Percentiles rank a stretch among this genome's conserved stretches.
These are phyloP conservation scores for Archilochus colubris DNA, from an alignment of 2,113 vertebrate genomes.

Conservation along the genomic window DNA sequence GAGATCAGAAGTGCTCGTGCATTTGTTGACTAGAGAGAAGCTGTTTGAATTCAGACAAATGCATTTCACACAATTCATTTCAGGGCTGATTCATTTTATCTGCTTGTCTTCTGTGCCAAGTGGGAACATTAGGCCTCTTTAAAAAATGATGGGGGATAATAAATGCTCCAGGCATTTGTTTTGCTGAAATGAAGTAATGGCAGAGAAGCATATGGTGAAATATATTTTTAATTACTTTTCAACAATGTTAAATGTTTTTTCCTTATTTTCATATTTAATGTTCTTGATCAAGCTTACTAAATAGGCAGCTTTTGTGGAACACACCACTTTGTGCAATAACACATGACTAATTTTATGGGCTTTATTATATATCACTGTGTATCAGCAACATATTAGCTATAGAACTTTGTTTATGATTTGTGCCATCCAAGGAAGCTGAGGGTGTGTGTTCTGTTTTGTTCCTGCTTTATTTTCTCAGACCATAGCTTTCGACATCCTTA, in stretches of 20 bases:
- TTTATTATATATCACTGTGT: constrained; percentile 48
- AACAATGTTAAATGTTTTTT: constrained; percentile 77
- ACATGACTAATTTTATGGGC: constrained; percentile 75
- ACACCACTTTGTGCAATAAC: constrained; percentile 67
- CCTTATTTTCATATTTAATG: constrained; percentile 79
- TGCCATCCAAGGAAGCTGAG: constrained; percentile 18
- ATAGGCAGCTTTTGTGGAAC: constrained; percentile 61
- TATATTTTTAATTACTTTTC: constrained; percentile 85
- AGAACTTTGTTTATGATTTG: constrained; percentile 63
- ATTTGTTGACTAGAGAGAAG: constrained; percentile 50
- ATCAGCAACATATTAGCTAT: constrained; percentile 45
- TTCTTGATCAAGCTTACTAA: constrained; percentile 73
- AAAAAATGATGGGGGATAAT: constrained; percentile 77
- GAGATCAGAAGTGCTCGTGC: neutral
- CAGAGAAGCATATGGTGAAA: constrained; percentile 78
- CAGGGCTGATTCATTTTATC: constrained; percentile 72
- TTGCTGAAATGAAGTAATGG: constrained; percentile 72
- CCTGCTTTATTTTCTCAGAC: neutral
- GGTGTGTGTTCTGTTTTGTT: neutral
- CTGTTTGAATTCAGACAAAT: constrained; percentile 64
- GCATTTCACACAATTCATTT: constrained; percentile 66
- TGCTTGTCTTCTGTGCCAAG: constrained; percentile 59
- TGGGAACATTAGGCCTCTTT: constrained; percentile 75
- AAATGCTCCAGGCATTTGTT: constrained; percentile 77
- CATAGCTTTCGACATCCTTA: neutral